These are phyloP conservation scores for Ptychodera flava DNA, from an alignment of 35 echinoderm and acorn worm genomes.

Conservation along the genomic window DNA sequence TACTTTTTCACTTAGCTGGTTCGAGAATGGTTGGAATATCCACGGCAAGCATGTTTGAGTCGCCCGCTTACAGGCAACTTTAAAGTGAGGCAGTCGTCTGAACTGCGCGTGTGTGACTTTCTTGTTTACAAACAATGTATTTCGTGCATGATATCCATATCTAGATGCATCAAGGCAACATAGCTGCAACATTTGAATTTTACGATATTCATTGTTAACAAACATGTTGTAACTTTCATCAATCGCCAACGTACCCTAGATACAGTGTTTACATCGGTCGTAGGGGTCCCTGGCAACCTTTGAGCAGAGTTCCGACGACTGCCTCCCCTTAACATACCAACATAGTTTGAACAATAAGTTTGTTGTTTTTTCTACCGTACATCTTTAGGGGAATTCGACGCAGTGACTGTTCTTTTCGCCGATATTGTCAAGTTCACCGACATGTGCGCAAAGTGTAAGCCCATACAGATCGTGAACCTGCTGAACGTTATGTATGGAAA, in stretches of 20 bases:
- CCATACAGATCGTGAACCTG: slow-evolving; percentile 68
- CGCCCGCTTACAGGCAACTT: slow-evolving; percentile 5
- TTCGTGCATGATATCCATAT: too few species aligned
- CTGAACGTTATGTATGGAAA: slow-evolving; percentile 76
- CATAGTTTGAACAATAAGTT: not conserved
- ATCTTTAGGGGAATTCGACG: slow-evolving; percentile 56
- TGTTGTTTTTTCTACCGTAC: not conserved
- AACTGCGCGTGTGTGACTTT: too few species aligned
- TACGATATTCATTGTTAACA: too few species aligned
- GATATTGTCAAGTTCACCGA: slow-evolving; percentile 86
- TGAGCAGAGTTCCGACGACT: not conserved
- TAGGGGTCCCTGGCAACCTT: not conserved
- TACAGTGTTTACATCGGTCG: not conserved
- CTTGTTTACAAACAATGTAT: too few species aligned
- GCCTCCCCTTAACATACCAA: not conserved
- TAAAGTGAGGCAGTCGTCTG: too few species aligned
- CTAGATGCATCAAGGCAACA: too few species aligned
- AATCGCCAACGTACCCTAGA: not conserved
- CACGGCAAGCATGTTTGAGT: not conserved
- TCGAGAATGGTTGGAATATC: not conserved
- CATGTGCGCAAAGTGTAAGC: slow-evolving; percentile 72
- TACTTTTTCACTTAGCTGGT: not conserved
- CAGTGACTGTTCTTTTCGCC: slow-evolving; percentile 75
- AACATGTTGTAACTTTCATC: not conserved
- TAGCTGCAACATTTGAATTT: too few species aligned